Base-by-base conservation (phyloP, 2,888 invertebrate species). In the Pseudolycoriella hygida region DNA sequence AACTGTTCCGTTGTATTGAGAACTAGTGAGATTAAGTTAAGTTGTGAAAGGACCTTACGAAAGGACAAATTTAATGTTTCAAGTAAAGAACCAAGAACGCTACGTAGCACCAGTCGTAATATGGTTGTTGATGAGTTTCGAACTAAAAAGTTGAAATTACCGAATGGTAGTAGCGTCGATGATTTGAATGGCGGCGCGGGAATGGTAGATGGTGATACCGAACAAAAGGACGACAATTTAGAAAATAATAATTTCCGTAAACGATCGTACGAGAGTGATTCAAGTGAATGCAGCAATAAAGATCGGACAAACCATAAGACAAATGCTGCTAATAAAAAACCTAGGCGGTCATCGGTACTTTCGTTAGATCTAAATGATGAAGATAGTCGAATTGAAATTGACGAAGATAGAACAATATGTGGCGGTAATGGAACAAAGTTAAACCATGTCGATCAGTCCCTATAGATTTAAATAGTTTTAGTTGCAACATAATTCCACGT, bases 231-330 rank as follows among this genome's bases (percentile, higher is more conserved):
- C n/a, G 15, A 34, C 11, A 34, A 14, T 34, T 34, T 34, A 34
- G 34, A 39, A 39, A 14, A 39, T 40, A 25, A 41, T 46, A 42
- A 39, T 47, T 17, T 40, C 32, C 40, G 39, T 34, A 48, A 47
- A 53, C 57, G 65, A 14, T 60, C 58, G 47, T 65, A 57, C 46
- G 64, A 65, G 44, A 52, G 53, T 57, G 47, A 52, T 46, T 49
- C 48, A 47, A 51, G 43, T 43, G 37, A 43, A 10, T 37, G n/a
- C 17, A 44, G 17, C 31, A 40, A 17, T 19, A 19, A 40, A 18
- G n/a, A 34, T 8, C 34, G 34, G 15, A 34, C 34, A 34, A 38
- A 38, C 17, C 12, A 17, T 38, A 11, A 17, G 17, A 38, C 38
- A 17, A 38, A 38, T 38, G 25, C 8, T 6, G 52, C 50, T 40